A percentile compares a stretch with the other conserved stretches of the same genome.
These are phyloP conservation scores for Melierax canorus DNA, from an alignment of 2,113 vertebrate genomes.

Conservation along the genomic window DNA sequence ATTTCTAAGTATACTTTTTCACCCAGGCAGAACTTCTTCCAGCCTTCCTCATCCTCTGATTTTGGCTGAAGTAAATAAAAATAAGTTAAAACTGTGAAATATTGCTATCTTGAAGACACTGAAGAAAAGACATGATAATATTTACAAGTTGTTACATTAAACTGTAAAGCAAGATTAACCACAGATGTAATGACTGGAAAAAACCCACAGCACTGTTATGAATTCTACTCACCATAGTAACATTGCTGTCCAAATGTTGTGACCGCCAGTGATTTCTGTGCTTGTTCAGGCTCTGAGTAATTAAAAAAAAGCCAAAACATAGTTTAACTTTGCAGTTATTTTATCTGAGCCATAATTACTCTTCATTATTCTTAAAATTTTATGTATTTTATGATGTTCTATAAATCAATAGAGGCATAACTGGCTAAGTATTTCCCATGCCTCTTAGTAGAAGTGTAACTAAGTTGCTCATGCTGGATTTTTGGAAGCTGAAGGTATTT, in stretches of 20 bases:
- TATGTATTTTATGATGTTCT: background rate
- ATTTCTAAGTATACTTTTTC: conserved; percentile 77
- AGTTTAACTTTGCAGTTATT: background rate
- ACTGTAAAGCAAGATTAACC: background rate
- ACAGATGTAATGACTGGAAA: background rate
- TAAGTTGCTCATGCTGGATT: background rate
- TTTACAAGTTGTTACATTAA: background rate
- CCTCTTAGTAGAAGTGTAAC: background rate
- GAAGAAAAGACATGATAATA: background rate
- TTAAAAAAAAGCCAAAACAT: conserved; percentile 47
- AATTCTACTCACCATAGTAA: conserved; percentile 82
- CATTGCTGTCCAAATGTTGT: conserved; percentile 90
- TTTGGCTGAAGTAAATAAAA: conserved; percentile 77
- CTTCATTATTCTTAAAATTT: background rate
- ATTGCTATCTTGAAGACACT: background rate
- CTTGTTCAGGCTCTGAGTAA: conserved; percentile 85
- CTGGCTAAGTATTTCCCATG: background rate
- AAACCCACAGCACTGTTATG: background rate
- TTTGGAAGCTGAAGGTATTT: background rate
- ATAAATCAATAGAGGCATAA: background rate
- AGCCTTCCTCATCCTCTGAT: conserved; percentile 89
- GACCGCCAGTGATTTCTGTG: conserved; percentile 87
- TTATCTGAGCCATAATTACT: background rate
- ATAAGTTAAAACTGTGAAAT: background rate
- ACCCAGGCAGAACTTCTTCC: conserved; percentile 95